These are phyloP conservation scores for Collichthys lucidus DNA, from an alignment of 2,113 vertebrate genomes.

Conservation along the genomic window DNA sequence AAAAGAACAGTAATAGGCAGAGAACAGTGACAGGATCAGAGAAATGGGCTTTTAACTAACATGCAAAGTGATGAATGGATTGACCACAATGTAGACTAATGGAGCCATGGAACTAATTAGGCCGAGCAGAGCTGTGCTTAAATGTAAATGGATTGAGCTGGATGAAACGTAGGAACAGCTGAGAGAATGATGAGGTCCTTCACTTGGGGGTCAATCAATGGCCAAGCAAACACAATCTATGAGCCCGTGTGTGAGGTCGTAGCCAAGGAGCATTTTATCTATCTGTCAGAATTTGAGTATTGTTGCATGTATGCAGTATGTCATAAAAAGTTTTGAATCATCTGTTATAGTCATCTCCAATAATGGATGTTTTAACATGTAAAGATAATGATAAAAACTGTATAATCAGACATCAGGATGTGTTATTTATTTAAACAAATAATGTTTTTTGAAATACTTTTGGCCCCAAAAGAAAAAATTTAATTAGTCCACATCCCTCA, in stretches of 20 bases:
- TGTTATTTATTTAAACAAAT: not conserved
- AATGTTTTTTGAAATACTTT: not conserved
- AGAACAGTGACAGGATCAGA: conserved; percentile 73
- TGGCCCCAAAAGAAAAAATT: not conserved
- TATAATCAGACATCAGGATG: not conserved
- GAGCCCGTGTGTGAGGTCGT: conserved; percentile 32
- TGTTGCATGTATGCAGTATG: not conserved
- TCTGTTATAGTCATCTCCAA: not conserved
- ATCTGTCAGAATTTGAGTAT: conserved; percentile 25
- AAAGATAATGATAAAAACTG: not conserved
- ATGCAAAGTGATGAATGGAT: conserved; percentile 85
- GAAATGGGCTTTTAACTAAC: conserved; percentile 82
- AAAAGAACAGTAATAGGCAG: conserved; percentile 68
- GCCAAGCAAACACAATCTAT: conserved; percentile 71
- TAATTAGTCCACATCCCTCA: not conserved
- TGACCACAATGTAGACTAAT: conserved; percentile 84
- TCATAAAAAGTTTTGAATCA: not conserved
- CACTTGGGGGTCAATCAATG: conserved; percentile 79
- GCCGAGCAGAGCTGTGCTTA: conserved; percentile 82
- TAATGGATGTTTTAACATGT: not conserved
- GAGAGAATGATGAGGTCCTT: conserved; percentile 83
- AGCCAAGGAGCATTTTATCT: conserved; percentile 41
- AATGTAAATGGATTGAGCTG: conserved; percentile 86
- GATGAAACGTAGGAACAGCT: conserved; percentile 71
- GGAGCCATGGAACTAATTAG: conserved; percentile 86